A percentile compares a stretch with the other conserved stretches of the same genome.
Conservation (phyloP, 2,888 invertebrate species). For the Brachyptera risi region DNA sequence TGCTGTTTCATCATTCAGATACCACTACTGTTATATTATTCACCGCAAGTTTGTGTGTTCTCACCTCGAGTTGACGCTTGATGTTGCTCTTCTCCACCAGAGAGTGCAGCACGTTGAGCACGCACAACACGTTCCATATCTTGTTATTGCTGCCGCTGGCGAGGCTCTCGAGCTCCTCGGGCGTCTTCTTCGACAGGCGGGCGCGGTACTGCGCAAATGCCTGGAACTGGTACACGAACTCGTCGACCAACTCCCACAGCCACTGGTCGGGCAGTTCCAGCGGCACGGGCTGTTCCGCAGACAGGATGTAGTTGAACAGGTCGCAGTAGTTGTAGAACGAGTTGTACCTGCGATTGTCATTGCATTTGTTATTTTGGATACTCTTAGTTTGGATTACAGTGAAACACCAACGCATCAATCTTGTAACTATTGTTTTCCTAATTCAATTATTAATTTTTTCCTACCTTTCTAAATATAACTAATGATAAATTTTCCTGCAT, state of each 20-base stretch:
- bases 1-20: too few relatives aligned
- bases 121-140: conserved; percentile 97
- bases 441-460: too few relatives aligned
- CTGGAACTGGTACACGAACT: conserved; percentile 98
- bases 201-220: conserved; percentile 80
- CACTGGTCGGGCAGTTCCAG: conserved; percentile 95
- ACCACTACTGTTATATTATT: too few relatives aligned
- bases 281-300: conserved; percentile 41
- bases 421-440: too few relatives aligned
- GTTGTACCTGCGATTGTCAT: conserved; percentile 77
- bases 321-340: conserved; percentile 98
- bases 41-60: too few relatives aligned
- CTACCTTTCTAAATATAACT: too few relatives aligned
- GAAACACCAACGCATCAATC: too few relatives aligned
- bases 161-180: conserved; percentile 73
- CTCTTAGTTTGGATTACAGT: too few relatives aligned
- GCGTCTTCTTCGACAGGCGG: conserved; percentile 68
- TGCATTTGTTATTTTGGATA: too few relatives aligned
- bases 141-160: conserved; percentile 70
- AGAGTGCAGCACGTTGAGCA: conserved; percentile 95
- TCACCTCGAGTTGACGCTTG: conserved; percentile 90
- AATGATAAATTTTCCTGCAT: too few relatives aligned
- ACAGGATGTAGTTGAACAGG: conserved; percentile 90
- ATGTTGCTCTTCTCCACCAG: conserved; percentile 98
- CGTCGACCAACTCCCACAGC: conserved; percentile 99